Base-by-base conservation (phyloP, 1,140 invertebrate genomes). In the Drosophila suzukii region DNA sequence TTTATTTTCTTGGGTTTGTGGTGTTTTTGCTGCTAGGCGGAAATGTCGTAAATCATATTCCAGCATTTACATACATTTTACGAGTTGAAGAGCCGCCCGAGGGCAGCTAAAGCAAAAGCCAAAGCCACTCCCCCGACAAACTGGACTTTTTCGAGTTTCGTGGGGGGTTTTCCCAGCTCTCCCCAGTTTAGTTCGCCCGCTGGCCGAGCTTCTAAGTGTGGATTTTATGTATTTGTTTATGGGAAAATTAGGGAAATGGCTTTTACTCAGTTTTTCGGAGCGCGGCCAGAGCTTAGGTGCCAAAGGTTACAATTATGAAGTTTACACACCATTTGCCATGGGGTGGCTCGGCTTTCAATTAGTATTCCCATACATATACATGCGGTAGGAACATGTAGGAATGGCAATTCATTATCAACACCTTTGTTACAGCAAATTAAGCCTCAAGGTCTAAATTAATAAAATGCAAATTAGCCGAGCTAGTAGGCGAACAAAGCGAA, bases 201-300 rank as follows among this genome's bases (percentile, higher is more conserved):
- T 65, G 68, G 70, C 50, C 65, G 20, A 80, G 78, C 74, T 72
- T 81, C 75, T 75, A 91, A 91, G 90, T 91, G 90, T 91, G 85
- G 85, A 91, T 91, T 91, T 91, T 91, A 91, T 91, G 90, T 83
- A 73, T 84, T 90, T 90, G 90, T 91, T 91, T 91, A 91, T 91
- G 90, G 85, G 82, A 86, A 91, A 91, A 91, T 91, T 91, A 91
- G 82, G 88, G 77, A 91, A 91, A 90, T 90, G 77, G 82, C 82
- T 84, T 72, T 84, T 76, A 83, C 84, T 81, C 67, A 65, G 73
- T 78, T 78, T 65, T 66, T 43, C 39, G 51, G 56, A 73, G 17
- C 32, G 39, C 58, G 20, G 57, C 32, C 15, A 20, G 44, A 44
- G 58, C 50, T 38, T 70, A 89, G 84, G 84, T 88, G 83, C 77